These are phyloP conservation scores for Aldabrachelys gigantea DNA, from an alignment of 2,113 vertebrate species.

Conservation along the genomic window DNA sequence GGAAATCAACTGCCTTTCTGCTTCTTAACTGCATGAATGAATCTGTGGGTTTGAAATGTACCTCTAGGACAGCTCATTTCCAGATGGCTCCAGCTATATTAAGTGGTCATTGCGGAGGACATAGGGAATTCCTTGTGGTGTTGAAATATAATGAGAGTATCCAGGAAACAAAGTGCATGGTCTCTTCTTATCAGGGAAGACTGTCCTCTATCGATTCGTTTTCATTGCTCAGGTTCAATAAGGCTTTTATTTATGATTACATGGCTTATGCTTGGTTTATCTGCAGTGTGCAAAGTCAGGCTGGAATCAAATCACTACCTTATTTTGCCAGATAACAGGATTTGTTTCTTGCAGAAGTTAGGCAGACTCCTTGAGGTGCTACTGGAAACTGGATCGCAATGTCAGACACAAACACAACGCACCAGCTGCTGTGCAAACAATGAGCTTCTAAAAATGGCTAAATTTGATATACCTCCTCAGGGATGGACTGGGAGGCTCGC, in stretches of 20 bases:
- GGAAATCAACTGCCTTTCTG: not conserved
- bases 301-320: not conserved
- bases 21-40: not conserved
- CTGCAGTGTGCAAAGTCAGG: not conserved
- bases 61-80: slow-evolving; percentile 22
- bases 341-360: not conserved
- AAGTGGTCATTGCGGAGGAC: slow-evolving; percentile 52
- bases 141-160: slow-evolving; percentile 50
- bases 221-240: slow-evolving; percentile 40
- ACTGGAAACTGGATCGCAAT: not conserved
- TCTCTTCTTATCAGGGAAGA: slow-evolving; percentile 36
- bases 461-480: not conserved
- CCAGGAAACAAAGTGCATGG: slow-evolving; percentile 47
- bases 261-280: slow-evolving; percentile 27
- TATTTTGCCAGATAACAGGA: not conserved
- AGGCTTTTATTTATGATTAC: slow-evolving; percentile 44
- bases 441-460: not conserved
- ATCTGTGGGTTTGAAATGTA: not conserved
- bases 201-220: slow-evolving; percentile 54
- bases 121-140: slow-evolving; percentile 68
- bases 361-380: not conserved
- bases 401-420: not conserved
- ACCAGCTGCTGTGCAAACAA: not conserved
- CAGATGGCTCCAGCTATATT: slow-evolving; percentile 18
- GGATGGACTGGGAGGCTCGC: not conserved